Percentiles rank a stretch among this genome's conserved stretches.
Evolutionary conservation across 2,113 vertebrate genomes (phyloP).

Genomic region (Zapus hudsonius): DNA sequence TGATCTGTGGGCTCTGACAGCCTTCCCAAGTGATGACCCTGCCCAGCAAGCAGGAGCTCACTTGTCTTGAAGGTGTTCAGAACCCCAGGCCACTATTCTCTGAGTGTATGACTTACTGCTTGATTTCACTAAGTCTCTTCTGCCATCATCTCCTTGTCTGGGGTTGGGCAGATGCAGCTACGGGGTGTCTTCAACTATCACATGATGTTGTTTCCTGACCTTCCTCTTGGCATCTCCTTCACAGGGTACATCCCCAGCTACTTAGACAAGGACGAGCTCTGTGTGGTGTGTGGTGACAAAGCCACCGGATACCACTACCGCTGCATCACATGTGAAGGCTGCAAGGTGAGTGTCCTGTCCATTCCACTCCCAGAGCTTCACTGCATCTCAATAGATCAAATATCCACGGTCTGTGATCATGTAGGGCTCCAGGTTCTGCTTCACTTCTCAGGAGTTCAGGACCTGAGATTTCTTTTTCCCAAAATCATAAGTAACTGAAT

Average conservation of each 20-base stretch:
- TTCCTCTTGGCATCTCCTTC: constrained; percentile 68
- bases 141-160: neutral
- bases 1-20: neutral
- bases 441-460: constrained; percentile 66
- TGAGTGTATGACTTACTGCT: neutral
- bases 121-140: neutral
- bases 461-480: constrained; percentile 20
- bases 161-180: neutral
- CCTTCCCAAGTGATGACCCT: neutral
- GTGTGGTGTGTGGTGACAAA: constrained; percentile 98
- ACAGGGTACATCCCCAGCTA: constrained; percentile 99
- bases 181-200: neutral
- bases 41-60: neutral
- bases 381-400: constrained; percentile 33
- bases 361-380: constrained; percentile 44
- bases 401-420: constrained; percentile 61
- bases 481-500: constrained; percentile 50
- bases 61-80: neutral
- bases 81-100: neutral
- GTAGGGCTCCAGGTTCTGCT: neutral
- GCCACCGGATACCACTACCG: constrained; percentile 99
- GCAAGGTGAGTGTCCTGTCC: constrained; percentile 91
- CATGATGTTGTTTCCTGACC: constrained; percentile 28
- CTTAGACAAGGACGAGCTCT: constrained; percentile 99
- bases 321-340: constrained; percentile 99